These are phyloP conservation scores for Mythimna lalbum DNA, from an alignment of 2,888 invertebrate species.

Conservation along the genomic window DNA sequence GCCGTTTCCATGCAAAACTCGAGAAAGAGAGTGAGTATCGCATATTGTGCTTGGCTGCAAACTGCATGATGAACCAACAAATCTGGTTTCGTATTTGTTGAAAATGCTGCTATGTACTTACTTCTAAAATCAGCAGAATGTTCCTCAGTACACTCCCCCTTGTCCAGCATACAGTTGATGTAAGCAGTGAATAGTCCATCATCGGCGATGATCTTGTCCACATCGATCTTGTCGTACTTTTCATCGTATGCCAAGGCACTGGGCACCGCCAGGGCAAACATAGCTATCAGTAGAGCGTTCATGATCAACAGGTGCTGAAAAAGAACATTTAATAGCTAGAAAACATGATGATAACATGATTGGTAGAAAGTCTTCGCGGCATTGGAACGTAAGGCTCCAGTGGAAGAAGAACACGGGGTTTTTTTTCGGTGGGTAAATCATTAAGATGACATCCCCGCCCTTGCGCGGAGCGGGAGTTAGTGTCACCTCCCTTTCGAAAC, in stretches of 20 bases:
- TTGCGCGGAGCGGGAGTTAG: too few relatives aligned
- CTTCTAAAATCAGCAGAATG: conserved; percentile 80
- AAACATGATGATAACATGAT: too few relatives aligned
- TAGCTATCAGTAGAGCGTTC: conserved; percentile 65
- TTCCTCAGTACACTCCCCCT: conserved; percentile 79
- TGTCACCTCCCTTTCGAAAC: too few relatives aligned
- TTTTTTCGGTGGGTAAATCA: too few relatives aligned
- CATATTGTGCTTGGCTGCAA: too few relatives aligned
- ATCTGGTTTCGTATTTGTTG: neutral
- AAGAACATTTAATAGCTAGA: too few relatives aligned
- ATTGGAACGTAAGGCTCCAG: too few relatives aligned
- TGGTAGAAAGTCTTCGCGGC: too few relatives aligned
- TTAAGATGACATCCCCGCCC: too few relatives aligned
- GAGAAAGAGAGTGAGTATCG: too few relatives aligned
- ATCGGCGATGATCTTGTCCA: conserved; percentile 80
- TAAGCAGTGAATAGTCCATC: conserved; percentile 76
- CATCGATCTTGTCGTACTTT: conserved; percentile 80
- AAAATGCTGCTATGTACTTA: conserved; percentile 62
- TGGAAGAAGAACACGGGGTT: too few relatives aligned
- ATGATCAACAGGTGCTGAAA: conserved; percentile 60
- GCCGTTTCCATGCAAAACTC: too few relatives aligned
- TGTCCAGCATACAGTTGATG: conserved; percentile 81
- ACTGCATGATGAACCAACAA: neutral
- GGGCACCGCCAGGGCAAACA: conserved; percentile 64
- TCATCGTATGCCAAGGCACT: conserved; percentile 79